Evolutionary conservation across 2,888 invertebrate species (phyloP).

Genomic region (Ichneumon xanthorius): DNA sequence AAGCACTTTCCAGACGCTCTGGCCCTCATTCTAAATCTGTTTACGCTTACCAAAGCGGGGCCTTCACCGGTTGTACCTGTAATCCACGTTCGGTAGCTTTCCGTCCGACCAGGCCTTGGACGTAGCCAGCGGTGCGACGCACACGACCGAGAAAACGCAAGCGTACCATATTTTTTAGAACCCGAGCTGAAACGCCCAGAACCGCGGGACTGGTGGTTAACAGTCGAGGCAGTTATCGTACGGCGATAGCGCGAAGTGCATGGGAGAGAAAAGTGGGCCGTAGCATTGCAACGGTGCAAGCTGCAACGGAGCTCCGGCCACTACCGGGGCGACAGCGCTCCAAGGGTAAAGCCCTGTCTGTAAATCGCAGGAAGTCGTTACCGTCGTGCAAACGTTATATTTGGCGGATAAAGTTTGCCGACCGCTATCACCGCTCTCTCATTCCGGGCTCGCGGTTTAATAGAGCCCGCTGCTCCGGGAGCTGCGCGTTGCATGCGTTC

Average conservation of each 20-base stretch:
- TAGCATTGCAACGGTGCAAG: slow-evolving; percentile 18
- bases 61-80: slow-evolving; percentile 29
- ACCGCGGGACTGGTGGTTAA: neutral
- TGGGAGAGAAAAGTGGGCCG: neutral
- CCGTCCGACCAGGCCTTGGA: neutral
- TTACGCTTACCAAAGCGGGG: slow-evolving; percentile 23
- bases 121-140: neutral
- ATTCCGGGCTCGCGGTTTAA: slow-evolving; percentile 23
- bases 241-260: slow-evolving; percentile 1
- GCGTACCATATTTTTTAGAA: slow-evolving; percentile 30
- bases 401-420: slow-evolving; percentile 50
- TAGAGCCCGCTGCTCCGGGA: slow-evolving; percentile 34
- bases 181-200: slow-evolving; percentile 8
- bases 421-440: slow-evolving; percentile 22
- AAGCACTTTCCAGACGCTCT: slow-evolving; percentile 36
- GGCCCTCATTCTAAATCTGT: slow-evolving; percentile 57
- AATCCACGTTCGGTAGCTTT: slow-evolving; percentile 12
- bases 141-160: slow-evolving; percentile 33
- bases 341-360: slow-evolving; percentile 13
- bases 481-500: slow-evolving; percentile 32
- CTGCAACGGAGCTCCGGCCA: neutral
- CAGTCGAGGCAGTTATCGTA: slow-evolving; percentile 17
- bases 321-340: neutral
- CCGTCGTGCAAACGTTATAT: slow-evolving; percentile 53
- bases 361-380: slow-evolving; percentile 54